Evolutionary conservation across 2,113 vertebrate species (phyloP).

Genomic region (Arizona elegans): DNA sequence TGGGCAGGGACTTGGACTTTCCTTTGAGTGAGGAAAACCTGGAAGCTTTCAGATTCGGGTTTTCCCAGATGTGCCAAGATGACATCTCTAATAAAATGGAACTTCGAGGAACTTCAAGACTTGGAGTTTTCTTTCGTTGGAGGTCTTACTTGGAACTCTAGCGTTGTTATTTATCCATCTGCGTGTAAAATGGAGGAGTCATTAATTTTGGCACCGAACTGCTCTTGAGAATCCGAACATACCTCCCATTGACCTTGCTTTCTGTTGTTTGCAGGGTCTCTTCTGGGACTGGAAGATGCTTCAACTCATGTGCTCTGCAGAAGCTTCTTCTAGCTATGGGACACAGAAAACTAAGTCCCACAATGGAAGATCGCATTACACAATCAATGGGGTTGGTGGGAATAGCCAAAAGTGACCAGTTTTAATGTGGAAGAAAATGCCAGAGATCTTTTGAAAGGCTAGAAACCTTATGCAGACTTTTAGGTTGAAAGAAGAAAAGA

Average conservation of each 20-base stretch:
- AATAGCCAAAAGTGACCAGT: neutral
- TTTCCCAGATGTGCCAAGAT: too few species aligned
- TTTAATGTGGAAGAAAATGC: neutral
- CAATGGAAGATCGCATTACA: neutral
- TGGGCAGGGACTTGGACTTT: too few species aligned
- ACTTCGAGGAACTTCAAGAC: too few species aligned
- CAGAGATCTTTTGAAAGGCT: neutral
- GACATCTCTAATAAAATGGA: too few species aligned
- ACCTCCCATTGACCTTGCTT: neutral
- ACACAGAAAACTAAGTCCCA: neutral
- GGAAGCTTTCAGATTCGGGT: too few species aligned
- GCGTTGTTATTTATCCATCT: neutral
- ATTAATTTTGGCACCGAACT: neutral
- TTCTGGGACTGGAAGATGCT: neutral
- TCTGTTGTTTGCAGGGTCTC: neutral
- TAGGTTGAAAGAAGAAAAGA: neutral
- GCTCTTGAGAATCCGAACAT: neutral
- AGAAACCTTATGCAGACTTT: neutral
- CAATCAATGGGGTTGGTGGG: neutral
- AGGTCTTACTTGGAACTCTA: too few species aligned
- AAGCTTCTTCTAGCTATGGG: neutral
- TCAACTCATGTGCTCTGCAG: neutral
- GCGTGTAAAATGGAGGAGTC: neutral
- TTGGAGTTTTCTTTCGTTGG: too few species aligned
- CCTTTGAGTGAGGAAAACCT: too few species aligned